A percentile compares a stretch with the other conserved stretches of the same genome.
Evolutionary conservation across 1,140 invertebrate species (phyloP).

Genomic region (Prorops nasuta): DNA sequence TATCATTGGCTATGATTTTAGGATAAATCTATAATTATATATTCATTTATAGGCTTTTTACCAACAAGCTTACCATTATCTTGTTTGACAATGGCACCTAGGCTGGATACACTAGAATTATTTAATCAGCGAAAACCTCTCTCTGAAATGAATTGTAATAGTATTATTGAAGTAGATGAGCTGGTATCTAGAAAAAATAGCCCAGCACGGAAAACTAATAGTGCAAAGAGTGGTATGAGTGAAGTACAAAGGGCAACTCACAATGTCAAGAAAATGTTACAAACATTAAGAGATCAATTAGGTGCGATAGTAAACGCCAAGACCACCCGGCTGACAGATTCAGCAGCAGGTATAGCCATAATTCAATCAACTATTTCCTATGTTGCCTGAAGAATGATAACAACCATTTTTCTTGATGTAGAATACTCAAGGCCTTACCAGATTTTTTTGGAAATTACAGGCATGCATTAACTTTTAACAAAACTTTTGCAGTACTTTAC

Average conservation of each 20-base stretch:
- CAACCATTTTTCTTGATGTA: conserved; percentile 11
- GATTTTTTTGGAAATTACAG: conserved; percentile 16
- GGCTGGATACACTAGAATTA: conserved; percentile 71
- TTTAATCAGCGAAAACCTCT: conserved; percentile 67
- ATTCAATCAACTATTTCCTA: conserved; percentile 7
- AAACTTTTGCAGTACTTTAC: not conserved
- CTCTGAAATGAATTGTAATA: conserved; percentile 63
- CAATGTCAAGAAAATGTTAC: conserved; percentile 44
- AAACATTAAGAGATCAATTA: conserved; percentile 42
- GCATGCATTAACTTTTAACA: conserved; percentile 13
- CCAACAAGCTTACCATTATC: conserved; percentile 81
- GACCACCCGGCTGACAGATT: conserved; percentile 40
- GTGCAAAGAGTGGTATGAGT: conserved; percentile 9
- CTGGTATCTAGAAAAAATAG: conserved; percentile 25
- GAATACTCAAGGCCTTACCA: conserved; percentile 21
- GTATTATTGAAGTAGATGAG: conserved; percentile 25
- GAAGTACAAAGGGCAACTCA: conserved; percentile 30
- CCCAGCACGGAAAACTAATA: conserved; percentile 32
- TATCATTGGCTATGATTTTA: not conserved
- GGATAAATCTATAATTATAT: conserved; percentile 1
- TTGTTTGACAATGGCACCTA: conserved; percentile 88
- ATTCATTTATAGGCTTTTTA: conserved; percentile 68
- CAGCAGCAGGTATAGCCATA: conserved; percentile 34
- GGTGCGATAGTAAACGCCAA: conserved; percentile 45
- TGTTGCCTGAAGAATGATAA: too few relatives aligned